These are phyloP conservation scores for Buteo buteo DNA, from an alignment of 2,113 vertebrate species.

Conservation along the genomic window DNA sequence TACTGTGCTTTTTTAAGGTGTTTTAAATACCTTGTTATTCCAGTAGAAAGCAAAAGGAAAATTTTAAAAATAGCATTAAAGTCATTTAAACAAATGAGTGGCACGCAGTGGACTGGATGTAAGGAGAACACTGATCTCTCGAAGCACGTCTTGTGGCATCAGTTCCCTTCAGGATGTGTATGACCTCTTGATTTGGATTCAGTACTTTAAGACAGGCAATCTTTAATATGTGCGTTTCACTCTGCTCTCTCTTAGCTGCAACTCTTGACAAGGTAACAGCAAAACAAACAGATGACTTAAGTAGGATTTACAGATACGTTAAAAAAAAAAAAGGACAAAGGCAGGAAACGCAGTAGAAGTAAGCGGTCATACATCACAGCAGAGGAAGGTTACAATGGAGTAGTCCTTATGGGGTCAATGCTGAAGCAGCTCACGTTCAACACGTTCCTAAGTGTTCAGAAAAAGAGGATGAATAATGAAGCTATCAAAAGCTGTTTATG, in stretches of 20 bases:
- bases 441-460: not conserved
- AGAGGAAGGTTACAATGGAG: not conserved
- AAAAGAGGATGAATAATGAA: not conserved
- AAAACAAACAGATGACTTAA: not conserved
- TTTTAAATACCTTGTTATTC: not conserved
- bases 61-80: not conserved
- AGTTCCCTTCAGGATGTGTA: not conserved
- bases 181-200: not conserved
- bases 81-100: not conserved
- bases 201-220: not conserved
- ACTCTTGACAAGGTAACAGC: not conserved
- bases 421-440: not conserved
- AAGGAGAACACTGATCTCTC: not conserved
- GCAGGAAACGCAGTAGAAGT: not conserved
- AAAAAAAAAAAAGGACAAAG: not conserved
- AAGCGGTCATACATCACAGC: not conserved
- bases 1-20: not conserved
- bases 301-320: not conserved
- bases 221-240: not conserved
- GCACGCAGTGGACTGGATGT: accelerated
- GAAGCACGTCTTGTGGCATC: accelerated
- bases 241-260: not conserved
- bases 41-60: not conserved
- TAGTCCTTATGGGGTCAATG: not conserved
- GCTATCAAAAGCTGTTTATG: not conserved